Conservation (phyloP, 2,888 invertebrate genomes). For the Andrena dorsata region DNA sequence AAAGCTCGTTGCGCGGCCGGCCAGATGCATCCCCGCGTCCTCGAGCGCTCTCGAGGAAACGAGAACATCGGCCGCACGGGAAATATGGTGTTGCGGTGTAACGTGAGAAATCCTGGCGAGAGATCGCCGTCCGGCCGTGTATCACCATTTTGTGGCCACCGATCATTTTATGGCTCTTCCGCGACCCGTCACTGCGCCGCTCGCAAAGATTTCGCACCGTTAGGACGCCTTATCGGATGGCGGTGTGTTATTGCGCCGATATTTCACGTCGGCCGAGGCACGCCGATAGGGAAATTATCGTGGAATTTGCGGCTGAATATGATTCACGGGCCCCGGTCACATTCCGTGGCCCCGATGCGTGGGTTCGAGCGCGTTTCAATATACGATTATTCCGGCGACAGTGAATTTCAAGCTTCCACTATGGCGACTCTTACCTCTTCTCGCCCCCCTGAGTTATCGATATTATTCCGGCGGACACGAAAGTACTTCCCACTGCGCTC, state of each 20-base stretch:
- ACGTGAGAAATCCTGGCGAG: constrained; percentile 64
- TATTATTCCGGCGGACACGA: background rate
- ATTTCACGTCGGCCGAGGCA: constrained; percentile 42
- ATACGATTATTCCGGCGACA: constrained; percentile 21
- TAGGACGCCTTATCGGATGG: constrained; percentile 47
- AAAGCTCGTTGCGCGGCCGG: constrained; percentile 33
- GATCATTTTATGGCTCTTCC: constrained; percentile 55
- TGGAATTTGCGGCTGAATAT: constrained; percentile 32
- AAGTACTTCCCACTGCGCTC: background rate
- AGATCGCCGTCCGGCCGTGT: constrained; percentile 47
- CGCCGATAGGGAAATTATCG: constrained; percentile 31
- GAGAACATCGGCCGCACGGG: constrained; percentile 56
- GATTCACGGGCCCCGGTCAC: constrained; percentile 30
- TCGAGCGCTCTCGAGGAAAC: constrained; percentile 54
- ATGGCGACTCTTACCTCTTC: background rate
- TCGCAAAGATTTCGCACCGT: constrained; percentile 56
- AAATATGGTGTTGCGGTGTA: constrained; percentile 57
- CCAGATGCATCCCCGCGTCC: constrained; percentile 55
- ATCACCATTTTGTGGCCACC: constrained; percentile 45
- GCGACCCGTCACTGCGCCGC: constrained; percentile 40
- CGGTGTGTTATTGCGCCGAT: constrained; percentile 46
- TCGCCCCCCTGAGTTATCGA: background rate
- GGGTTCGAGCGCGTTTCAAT: constrained; percentile 19
- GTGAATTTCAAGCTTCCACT: background rate
- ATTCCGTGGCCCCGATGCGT: constrained; percentile 24